Evolutionary conservation across 2,113 vertebrate genomes (phyloP).

Genomic region (Scalopus aquaticus): DNA sequence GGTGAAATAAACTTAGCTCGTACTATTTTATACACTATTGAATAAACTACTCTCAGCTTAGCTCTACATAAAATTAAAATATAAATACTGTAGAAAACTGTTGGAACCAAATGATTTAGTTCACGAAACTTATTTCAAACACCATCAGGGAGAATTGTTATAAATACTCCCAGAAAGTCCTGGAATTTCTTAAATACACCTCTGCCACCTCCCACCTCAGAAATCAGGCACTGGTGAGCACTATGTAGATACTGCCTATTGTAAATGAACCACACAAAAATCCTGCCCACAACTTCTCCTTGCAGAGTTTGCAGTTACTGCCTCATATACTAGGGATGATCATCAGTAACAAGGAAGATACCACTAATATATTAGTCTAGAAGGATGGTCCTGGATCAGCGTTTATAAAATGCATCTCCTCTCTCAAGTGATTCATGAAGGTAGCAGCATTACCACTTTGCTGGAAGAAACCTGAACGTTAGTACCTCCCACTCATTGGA

Average conservation of each 20-base stretch:
- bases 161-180: too few relatives aligned
- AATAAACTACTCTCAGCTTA: not conserved
- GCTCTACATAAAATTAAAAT: not conserved
- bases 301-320: not conserved
- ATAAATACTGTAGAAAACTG: not conserved
- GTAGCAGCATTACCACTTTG: too few relatives aligned
- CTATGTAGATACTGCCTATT: not conserved
- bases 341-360: not conserved
- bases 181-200: too few relatives aligned
- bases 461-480: not conserved
- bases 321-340: not conserved
- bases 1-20: not conserved
- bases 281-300: not conserved
- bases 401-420: conserved; percentile 2
- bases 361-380: not conserved
- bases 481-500: not conserved
- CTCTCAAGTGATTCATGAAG: not conserved
- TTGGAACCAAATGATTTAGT: not conserved
- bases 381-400: not conserved
- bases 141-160: not conserved
- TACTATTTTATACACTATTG: not conserved
- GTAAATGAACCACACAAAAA: not conserved
- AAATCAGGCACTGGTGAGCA: not conserved
- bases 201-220: too few relatives aligned
- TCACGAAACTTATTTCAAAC: not conserved